Conservation (phyloP, 1,140 invertebrate species). For the Saccostrea glomerata region DNA sequence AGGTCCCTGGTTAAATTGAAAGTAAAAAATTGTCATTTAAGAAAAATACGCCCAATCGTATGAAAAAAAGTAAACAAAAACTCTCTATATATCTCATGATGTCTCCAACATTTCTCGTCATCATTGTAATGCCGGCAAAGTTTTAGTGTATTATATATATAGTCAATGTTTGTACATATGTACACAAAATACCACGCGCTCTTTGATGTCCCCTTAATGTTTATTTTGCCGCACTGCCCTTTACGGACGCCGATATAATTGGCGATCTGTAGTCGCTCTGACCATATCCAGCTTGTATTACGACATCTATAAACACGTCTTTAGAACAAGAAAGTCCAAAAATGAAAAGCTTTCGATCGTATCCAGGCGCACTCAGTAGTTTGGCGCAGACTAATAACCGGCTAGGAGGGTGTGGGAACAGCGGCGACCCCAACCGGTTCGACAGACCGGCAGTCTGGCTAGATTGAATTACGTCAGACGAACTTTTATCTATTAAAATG, state of each 20-base stretch:
- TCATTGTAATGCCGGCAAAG: neutral
- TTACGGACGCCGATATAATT: constrained; percentile 33
- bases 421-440: neutral
- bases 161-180: constrained; percentile 21
- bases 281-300: constrained; percentile 31
- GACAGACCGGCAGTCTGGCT: constrained; percentile 23
- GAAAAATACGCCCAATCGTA: neutral
- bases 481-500: constrained; percentile 6
- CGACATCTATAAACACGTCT: constrained; percentile 35
- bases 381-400: constrained; percentile 30
- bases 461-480: constrained; percentile 19
- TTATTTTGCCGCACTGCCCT: constrained; percentile 37
- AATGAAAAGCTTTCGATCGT: constrained; percentile 33
- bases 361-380: constrained; percentile 14
- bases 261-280: constrained; percentile 19
- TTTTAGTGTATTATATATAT: constrained; percentile 21
- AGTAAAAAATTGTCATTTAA: too few relatives aligned
- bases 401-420: constrained; percentile 27
- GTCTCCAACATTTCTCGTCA: constrained; percentile 8
- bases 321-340: neutral
- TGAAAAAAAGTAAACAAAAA: constrained; percentile 9
- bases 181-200: constrained; percentile 26
- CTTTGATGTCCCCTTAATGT: constrained; percentile 27
- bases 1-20: too few relatives aligned
- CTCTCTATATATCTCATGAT: neutral